A percentile compares a stretch with the other conserved stretches of the same genome.
phyloP scores from a whole-genome alignment of 2,888 invertebrate species.

The Buathra laborator region DNA sequence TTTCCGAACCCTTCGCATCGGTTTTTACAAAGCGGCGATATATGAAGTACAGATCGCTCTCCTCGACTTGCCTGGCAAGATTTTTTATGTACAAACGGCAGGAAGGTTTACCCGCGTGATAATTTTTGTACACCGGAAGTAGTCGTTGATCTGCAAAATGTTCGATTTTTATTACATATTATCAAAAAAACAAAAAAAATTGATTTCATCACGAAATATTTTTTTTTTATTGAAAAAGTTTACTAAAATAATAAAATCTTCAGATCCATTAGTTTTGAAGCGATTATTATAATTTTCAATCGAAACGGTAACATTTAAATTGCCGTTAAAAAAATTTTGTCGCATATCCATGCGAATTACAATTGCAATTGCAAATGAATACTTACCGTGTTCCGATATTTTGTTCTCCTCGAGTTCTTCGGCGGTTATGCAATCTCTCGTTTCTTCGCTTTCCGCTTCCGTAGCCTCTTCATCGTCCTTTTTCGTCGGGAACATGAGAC shows the following conservation, averaged over 20 bases:
- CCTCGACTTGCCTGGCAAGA: conserved; percentile 92
- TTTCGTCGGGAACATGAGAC: conserved; percentile 80
- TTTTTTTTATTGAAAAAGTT: background rate
- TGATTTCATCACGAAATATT: background rate
- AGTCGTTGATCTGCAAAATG: conserved; percentile 88
- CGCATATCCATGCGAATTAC: background rate
- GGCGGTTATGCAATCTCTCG: conserved; percentile 86
- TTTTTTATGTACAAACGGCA: conserved; percentile 97
- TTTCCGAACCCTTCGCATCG: conserved; percentile 80
- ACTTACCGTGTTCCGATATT: conserved; percentile 88
- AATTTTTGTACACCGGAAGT: conserved; percentile 94
- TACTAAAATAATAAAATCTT: background rate
- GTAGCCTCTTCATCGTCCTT: conserved; percentile 75
- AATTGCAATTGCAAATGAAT: background rate
- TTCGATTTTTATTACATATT: conserved; percentile 14
- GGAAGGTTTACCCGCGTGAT: conserved; percentile 92
- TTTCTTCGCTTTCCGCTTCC: conserved; percentile 75
- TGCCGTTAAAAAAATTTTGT: background rate
- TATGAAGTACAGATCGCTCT: conserved; percentile 91
- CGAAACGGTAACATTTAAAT: background rate
- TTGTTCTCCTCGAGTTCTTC: conserved; percentile 90
- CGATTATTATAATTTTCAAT: too few species aligned
- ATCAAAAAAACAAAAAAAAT: background rate
- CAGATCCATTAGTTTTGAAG: background rate
- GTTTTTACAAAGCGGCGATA: conserved; percentile 89